Evolutionary conservation across 2,888 invertebrate species (phyloP), one percentile per base, ranked within the genome.

Genomic region (Oligia fasciuncula): DNA sequence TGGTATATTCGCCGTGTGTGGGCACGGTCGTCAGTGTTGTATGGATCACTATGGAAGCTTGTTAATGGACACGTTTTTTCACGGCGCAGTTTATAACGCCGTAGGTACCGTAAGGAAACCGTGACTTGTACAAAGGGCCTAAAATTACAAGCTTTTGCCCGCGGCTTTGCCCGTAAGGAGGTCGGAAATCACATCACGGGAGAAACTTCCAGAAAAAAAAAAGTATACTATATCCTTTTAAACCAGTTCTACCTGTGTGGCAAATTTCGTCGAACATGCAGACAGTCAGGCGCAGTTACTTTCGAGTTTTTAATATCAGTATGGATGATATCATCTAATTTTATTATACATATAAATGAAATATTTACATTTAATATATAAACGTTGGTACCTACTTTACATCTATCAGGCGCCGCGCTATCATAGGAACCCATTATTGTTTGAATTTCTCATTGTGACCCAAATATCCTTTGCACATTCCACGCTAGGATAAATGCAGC

Each of bases 381-480:
- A 70, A 70, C 9, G 19, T 57, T 35, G 13, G 4, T 68, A 43
- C 11, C 23, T 54, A 46, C 13, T 54, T 17, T 3, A 67, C 5
- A 60, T 13, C 19, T 19, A 76, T 51, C 14, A n/a, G 5, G n/a
- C 4, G 0, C n/a, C 40, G 54, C 9, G n/a, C 40, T 54, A 29
- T 29, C 19, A 23, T 63, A 70, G 3, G 1, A 19, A 17, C 2
- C 3, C 40, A 14, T n/a, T 40, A 23, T 76, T 66, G 17, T 67
- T 54, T 43, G 1, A 14, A 43, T 79, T 29, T 57, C 35, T 65
- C 19, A 49, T 14, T 40, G 23, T 73, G 23, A 35, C 23, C 63
- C 17, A 65, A 81, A 73, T 23, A 75, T 77, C 17, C 6, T n/a
- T 65, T 54, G 13, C 65, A 81, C 23, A 71, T 80, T 51, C 51